Evolutionary conservation across 2,113 vertebrate genomes (phyloP).

Genomic region (Menidia beryllina): DNA sequence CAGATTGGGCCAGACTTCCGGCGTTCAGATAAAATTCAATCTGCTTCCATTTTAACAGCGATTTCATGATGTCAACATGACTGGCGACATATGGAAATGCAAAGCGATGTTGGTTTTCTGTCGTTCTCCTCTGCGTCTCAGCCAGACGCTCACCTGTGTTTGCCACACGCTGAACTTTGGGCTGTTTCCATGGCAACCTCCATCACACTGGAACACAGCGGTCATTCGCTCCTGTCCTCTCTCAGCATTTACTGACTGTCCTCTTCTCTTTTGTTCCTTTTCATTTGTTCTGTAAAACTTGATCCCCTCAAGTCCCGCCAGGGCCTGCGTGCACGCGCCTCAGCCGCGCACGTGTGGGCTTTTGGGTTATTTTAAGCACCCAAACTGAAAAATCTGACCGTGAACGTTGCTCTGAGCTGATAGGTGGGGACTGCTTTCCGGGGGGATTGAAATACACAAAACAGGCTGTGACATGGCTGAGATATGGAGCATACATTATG

Average conservation of each 20-base stretch:
- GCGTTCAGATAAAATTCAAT: no score
- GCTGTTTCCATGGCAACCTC: conserved; percentile 71
- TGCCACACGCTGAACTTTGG: conserved; percentile 73
- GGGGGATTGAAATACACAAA: not conserved
- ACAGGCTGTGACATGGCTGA: conserved; percentile 7
- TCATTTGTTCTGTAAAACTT: not conserved
- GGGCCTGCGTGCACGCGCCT: not conserved
- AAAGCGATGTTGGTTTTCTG: not conserved
- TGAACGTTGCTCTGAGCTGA: not conserved
- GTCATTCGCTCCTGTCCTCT: conserved; percentile 20
- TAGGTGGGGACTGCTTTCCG: not conserved
- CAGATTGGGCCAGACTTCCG: no score
- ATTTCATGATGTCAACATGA: not conserved
- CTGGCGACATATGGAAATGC: not conserved
- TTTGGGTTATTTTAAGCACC: not conserved
- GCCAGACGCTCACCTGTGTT: conserved; percentile 59
- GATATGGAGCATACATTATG: conserved; percentile 3
- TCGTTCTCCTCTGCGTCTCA: conserved; percentile 2
- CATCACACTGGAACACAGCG: conserved; percentile 25
- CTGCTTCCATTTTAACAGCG: no score
- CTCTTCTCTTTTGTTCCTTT: not conserved
- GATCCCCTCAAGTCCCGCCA: not conserved
- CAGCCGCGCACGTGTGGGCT: not conserved
- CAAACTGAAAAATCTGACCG: not conserved
- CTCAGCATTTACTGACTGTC: not conserved